Percentiles rank a stretch among this genome's conserved stretches.
Conservation (phyloP, 2,888 invertebrate species). For the Liposcelis brunnea region DNA sequence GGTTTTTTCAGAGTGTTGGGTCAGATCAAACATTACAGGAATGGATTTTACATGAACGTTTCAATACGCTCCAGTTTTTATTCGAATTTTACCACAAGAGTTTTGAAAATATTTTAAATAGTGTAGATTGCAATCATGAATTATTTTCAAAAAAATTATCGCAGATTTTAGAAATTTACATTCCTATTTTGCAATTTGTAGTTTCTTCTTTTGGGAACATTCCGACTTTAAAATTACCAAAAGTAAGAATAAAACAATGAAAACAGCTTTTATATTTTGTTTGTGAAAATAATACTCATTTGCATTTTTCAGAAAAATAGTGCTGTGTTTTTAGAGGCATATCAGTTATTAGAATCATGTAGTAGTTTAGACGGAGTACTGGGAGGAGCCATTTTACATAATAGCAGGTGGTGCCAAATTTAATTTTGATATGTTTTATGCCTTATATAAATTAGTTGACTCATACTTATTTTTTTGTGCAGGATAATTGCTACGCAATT, state of each 20-base stretch:
- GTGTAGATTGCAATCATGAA: conserved; percentile 25
- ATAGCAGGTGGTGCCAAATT: too few species aligned
- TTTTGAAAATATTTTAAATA: conserved; percentile 49
- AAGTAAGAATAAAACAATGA: conserved; percentile 33
- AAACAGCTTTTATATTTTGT: conserved; percentile 3
- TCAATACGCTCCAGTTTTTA: conserved; percentile 56
- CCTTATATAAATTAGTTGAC: too few species aligned
- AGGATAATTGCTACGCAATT: conserved; percentile 71
- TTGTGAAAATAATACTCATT: background rate
- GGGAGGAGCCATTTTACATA: conserved; percentile 72
- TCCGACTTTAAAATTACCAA: conserved; percentile 63
- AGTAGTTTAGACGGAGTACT: conserved; percentile 61
- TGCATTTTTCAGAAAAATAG: conserved; percentile 53
- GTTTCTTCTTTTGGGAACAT: conserved; percentile 71
- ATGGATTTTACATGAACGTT: conserved; percentile 60
- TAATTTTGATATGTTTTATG: conserved; percentile 8
- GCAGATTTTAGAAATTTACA: conserved; percentile 75
- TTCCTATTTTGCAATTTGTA: conserved; percentile 67
- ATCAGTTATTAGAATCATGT: conserved; percentile 70
- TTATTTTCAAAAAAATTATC: conserved; percentile 57
- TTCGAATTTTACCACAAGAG: conserved; percentile 73
- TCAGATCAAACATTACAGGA: conserved; percentile 74
- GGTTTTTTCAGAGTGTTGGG: conserved; percentile 54
- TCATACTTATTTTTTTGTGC: conserved; percentile 20
- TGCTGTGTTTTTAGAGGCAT: conserved; percentile 70